These are phyloP conservation scores for Bombus consobrinus DNA, from an alignment of 1,140 invertebrate species.

Conservation along the genomic window DNA sequence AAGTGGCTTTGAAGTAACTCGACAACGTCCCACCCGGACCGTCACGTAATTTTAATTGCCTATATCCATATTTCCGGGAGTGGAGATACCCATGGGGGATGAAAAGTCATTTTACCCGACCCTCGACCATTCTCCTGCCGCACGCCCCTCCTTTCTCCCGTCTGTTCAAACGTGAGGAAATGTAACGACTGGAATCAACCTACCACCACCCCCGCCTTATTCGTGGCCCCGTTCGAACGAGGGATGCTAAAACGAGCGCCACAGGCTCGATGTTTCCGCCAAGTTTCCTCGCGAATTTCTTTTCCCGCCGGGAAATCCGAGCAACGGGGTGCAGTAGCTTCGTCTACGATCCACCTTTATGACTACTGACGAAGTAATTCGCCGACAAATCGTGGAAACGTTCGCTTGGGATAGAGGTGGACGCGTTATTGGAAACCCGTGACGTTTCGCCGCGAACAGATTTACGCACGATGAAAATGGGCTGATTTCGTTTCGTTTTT, in stretches of 20 bases:
- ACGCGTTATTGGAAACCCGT: constrained; percentile 18
- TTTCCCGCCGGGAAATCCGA: constrained; percentile 59
- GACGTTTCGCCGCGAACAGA: background rate
- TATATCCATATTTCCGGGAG: constrained; percentile 73
- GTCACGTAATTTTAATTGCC: constrained; percentile 73
- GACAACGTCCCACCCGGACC: constrained; percentile 40
- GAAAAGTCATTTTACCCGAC: constrained; percentile 72
- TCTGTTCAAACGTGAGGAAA: constrained; percentile 56
- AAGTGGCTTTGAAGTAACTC: constrained; percentile 56
- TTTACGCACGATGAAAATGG: background rate
- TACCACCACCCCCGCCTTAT: background rate
- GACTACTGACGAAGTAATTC: constrained; percentile 52
- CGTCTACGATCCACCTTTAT: constrained; percentile 52
- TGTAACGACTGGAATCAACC: constrained; percentile 61
- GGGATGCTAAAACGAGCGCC: constrained; percentile 62
- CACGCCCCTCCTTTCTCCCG: background rate
- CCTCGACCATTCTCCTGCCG: constrained; percentile 46
- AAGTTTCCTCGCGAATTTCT: constrained; percentile 60
- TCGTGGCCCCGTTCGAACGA: constrained; percentile 12
- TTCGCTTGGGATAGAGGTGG: constrained; percentile 2
- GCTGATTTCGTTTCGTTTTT: background rate
- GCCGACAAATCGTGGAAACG: constrained; percentile 40
- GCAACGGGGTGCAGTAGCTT: background rate
- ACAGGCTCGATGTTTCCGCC: constrained; percentile 43
- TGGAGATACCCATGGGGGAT: constrained; percentile 64